Evolutionary conservation across 2,797 vertebrate species (phyloP).

Genomic region (Apogon talboti): DNA sequence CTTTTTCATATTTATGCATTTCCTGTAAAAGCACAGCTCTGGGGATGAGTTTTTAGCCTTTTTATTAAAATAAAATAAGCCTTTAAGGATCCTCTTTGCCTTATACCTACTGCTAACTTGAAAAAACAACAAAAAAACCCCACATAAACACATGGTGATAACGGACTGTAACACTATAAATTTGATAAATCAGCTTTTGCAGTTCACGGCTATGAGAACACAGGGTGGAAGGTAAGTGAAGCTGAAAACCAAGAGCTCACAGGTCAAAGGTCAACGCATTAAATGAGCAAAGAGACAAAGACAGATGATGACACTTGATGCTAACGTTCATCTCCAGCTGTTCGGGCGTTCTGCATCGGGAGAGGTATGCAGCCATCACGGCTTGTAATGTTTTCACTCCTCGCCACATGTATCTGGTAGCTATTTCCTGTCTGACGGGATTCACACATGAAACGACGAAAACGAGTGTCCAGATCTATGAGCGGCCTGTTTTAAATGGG

Average conservation of each 20-base stretch:
- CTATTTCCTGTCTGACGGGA: constrained; percentile 52
- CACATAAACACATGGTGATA: no score
- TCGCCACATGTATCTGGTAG: constrained; percentile 41
- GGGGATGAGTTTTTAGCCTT: no score
- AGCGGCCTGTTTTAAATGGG: background rate
- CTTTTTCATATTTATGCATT: no score
- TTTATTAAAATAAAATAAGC: no score
- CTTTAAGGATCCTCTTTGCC: no score
- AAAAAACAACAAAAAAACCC: no score
- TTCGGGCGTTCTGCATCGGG: constrained; percentile 19
- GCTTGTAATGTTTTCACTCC: constrained; percentile 72
- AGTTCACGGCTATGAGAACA: background rate
- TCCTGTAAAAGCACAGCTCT: no score
- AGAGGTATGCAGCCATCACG: constrained; percentile 41
- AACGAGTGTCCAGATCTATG: constrained; percentile 12
- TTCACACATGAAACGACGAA: constrained; percentile 48
- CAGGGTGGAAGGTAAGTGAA: constrained; percentile 10
- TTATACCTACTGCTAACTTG: no score
- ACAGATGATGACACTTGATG: constrained; percentile 52
- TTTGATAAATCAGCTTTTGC: constrained; percentile 26
- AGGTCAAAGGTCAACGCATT: constrained; percentile 42
- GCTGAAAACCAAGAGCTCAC: constrained; percentile 5
- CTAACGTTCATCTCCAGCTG: constrained; percentile 47
- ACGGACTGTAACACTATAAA: background rate
- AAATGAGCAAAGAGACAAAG: constrained; percentile 46